Base-by-base conservation (phyloP, 2,113 vertebrate species). In the Elephantulus edwardii region DNA sequence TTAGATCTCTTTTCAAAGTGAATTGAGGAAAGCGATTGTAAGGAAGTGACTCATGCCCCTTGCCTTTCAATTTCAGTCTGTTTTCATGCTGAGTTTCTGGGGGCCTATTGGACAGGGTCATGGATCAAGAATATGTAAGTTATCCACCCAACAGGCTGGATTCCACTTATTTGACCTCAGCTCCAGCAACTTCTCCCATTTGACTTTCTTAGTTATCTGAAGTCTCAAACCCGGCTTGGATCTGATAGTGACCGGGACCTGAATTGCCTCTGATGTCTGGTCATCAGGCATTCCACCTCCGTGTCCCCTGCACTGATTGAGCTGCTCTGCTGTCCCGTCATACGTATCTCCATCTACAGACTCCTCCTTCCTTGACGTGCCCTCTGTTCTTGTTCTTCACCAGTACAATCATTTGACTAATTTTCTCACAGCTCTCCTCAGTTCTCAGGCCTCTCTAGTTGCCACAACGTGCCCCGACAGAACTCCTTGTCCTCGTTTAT, bases 391-490 rank as follows among this genome's bases (percentile, higher is more conserved):
- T 6, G 4, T 13, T 26, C 30, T 42, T 54, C 17, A 17, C 35
- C 24, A 0, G 33, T 2, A 16, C 1, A 7, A 0, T 24, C 42
- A 3, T 12, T n/a, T n/a, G 1, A 11, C 3, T 26, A 44, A 1
- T 68, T 26, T 60, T 20, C 56, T 42, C 8, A 28, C 0, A 1
- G 1, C 11, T 4, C 3, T 58, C 9, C 38, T 74, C n/a, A 60
- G 50, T 8, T 46, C 17, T 12, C 44, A 14, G 46, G 72, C 20
- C 7, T 68, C 44, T 11, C 35, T 26, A 60, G 8, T 54, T n/a
- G 62, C 26, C 22, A 9, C 40, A 0, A 0, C 3, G 11, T 3
- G 30, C 7, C 40, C 48, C 33, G 50, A 30, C 30, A 22, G 35
- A 16, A 10, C 60, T 3, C 24, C n/a, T n/a, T 22, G 19, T 6